These are phyloP conservation scores for Antedon bifida DNA, from an alignment of 35 echinoderm and acorn worm genomes.

Conservation along the genomic window DNA sequence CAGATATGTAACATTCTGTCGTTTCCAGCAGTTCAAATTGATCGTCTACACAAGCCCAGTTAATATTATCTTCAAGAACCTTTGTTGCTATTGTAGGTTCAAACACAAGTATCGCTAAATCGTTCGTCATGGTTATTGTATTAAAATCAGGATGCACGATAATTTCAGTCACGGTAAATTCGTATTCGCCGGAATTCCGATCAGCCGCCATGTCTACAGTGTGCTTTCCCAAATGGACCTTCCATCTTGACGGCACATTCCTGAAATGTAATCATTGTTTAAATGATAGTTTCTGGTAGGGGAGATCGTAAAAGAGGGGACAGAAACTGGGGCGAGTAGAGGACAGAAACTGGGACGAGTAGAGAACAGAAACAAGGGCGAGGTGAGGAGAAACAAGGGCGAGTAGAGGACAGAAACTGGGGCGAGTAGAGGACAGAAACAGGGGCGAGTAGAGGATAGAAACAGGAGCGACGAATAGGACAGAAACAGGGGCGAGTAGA, in stretches of 20 bases:
- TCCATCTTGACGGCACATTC: slow-evolving; percentile 18
- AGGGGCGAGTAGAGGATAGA: not conserved
- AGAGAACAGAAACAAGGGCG: no score
- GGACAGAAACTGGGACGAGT: not conserved
- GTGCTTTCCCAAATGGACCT: slow-evolving; percentile 62
- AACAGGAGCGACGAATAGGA: not conserved
- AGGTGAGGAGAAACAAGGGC: no score
- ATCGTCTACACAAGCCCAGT: slow-evolving; percentile 44
- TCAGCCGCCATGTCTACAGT: not conserved
- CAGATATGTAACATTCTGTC: slow-evolving; percentile 46
- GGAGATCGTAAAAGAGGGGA: not conserved
- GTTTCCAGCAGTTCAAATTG: not conserved
- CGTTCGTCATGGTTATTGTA: slow-evolving; percentile 17
- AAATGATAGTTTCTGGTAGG: not conserved
- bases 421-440: no score
- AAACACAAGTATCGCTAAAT: slow-evolving; percentile 47
- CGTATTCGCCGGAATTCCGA: not conserved
- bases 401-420: no score
- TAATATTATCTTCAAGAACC: slow-evolving; percentile 27
- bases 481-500: no score
- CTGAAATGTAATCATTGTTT: not conserved
- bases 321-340: no score
- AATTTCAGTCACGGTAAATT: slow-evolving; percentile 14
- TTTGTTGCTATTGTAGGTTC: not conserved
- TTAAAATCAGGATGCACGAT: slow-evolving; percentile 19